Evolutionary conservation across 92 coral and sea anemone genomes (phyloP).

Genomic region (Zoanthus gigantus): DNA sequence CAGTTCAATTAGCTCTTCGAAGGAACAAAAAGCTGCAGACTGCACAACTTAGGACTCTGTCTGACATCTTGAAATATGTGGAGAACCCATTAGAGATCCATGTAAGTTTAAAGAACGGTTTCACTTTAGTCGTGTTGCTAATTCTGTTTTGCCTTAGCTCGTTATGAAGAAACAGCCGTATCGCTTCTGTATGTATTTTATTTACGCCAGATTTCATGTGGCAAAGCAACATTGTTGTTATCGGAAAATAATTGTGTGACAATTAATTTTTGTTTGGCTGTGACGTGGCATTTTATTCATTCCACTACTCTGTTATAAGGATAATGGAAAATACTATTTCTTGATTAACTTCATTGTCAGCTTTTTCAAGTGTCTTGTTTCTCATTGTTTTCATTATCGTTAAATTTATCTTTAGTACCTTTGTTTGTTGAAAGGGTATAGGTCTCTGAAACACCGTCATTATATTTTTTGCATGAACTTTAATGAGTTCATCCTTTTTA

Average conservation of each 20-base stretch:
- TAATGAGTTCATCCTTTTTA: neutral
- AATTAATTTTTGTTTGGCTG: too few species aligned
- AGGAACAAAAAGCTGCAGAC: conserved; percentile 82
- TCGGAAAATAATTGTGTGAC: too few species aligned
- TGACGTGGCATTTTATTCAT: too few species aligned
- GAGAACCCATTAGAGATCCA: conserved; percentile 57
- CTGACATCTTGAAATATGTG: conserved; percentile 72
- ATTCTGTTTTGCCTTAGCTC: too few species aligned
- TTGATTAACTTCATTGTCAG: too few species aligned
- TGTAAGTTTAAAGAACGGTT: conserved; percentile 30
- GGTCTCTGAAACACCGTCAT: neutral
- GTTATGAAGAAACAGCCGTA: neutral
- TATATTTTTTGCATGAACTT: neutral
- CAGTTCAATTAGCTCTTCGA: conserved; percentile 81
- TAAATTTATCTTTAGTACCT: too few species aligned
- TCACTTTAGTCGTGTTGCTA: neutral
- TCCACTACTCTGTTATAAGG: too few species aligned
- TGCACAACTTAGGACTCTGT: conserved; percentile 74
- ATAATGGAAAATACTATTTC: too few species aligned
- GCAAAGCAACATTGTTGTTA: too few species aligned
- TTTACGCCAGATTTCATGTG: too few species aligned
- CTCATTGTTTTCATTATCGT: too few species aligned
- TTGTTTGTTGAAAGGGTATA: neutral
- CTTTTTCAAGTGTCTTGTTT: too few species aligned
- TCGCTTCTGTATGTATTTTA: neutral